These are phyloP conservation scores for Euwallacea similis DNA, from an alignment of 1,140 invertebrate species.

Conservation along the genomic window DNA sequence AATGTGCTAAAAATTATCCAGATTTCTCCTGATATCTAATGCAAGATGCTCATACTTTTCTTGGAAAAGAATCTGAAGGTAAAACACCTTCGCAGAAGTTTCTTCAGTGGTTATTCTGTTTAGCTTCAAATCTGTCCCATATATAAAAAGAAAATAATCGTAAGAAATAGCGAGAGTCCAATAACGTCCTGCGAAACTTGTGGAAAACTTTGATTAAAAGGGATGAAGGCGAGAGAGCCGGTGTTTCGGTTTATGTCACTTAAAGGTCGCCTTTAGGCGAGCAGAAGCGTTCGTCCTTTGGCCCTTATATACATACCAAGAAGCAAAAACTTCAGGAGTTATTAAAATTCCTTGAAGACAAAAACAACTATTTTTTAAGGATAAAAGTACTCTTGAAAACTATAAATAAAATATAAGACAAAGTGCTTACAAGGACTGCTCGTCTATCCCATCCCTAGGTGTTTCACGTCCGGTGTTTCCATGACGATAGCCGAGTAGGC, in stretches of 20 bases:
- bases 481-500: conserved; percentile 54
- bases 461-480: conserved; percentile 45
- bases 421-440: conserved; percentile 10
- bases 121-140: conserved; percentile 10
- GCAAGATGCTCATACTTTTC: no score
- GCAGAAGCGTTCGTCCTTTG: neutral
- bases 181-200: conserved; percentile 34
- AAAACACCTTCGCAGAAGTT: no score
- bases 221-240: conserved; percentile 31
- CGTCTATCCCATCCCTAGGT: conserved; percentile 25
- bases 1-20: no score
- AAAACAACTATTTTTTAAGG: no score
- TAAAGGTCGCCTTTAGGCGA: conserved; percentile 26
- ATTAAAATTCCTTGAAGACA: no score
- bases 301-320: no score
- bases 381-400: no score
- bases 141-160: conserved; percentile 35
- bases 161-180: conserved; percentile 30
- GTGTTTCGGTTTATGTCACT: conserved; percentile 28
- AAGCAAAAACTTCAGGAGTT: no score
- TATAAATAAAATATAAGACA: neutral
- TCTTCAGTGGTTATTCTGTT: conserved; percentile 17
- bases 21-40: no score
- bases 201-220: conserved; percentile 39
- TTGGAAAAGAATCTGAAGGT: no score